Percentiles rank a stretch among this genome's conserved stretches.
Conservation (phyloP, 2,113 vertebrate species). For the Macrotus californicus region DNA sequence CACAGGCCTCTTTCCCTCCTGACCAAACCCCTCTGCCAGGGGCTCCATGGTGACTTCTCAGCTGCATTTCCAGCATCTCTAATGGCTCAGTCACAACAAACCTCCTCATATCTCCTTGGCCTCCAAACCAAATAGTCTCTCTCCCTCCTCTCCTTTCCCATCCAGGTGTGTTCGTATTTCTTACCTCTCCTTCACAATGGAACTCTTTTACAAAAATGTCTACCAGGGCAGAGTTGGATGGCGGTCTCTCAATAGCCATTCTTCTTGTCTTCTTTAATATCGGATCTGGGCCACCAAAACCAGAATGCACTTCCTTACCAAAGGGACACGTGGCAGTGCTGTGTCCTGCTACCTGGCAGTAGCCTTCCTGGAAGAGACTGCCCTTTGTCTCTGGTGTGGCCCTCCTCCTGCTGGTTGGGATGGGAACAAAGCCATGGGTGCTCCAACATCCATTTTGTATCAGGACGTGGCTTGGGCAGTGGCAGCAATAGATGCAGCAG, state of each 20-base stretch:
- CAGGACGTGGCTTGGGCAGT: not conserved
- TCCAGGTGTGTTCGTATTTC: not conserved
- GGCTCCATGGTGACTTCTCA: not conserved
- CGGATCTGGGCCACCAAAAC: not conserved
- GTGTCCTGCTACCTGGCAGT: no score
- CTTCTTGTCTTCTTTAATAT: not conserved
- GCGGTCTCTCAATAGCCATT: not conserved
- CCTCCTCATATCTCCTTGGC: not conserved
- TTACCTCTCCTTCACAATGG: not conserved
- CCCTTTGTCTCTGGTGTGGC: not conserved
- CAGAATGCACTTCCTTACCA: not conserved
- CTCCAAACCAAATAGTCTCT: not conserved
- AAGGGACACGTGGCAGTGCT: rapidly evolving
- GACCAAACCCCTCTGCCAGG: not conserved
- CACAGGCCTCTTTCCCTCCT: not conserved
- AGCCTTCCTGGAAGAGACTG: not conserved
- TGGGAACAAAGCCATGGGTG: not conserved
- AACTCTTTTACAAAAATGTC: not conserved
- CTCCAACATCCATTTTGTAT: not conserved
- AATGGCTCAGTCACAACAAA: not conserved
- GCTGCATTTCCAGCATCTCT: not conserved
- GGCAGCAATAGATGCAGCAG: not conserved
- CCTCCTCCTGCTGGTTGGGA: not conserved
- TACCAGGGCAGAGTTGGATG: not conserved
- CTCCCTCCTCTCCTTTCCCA: not conserved